phyloP scores from a whole-genome alignment of 2,113 vertebrate species.

The Osmerus eperlanus region DNA sequence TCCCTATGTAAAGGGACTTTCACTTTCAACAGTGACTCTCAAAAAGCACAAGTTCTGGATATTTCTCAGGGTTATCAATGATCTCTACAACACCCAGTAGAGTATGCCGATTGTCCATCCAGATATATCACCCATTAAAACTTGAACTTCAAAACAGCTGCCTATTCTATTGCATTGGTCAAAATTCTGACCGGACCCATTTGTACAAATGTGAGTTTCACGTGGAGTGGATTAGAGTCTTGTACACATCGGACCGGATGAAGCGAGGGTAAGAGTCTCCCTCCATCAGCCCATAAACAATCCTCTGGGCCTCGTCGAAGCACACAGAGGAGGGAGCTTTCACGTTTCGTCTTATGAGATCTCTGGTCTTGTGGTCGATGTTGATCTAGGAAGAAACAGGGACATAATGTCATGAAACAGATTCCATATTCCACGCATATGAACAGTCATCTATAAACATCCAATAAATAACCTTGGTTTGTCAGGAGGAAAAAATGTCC shows the following conservation, averaged over 20 bases:
- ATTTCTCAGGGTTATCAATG: too few relatives aligned
- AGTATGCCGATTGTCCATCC: too few relatives aligned
- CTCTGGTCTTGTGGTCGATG: slow-evolving; percentile 81
- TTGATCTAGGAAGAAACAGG: slow-evolving; percentile 76
- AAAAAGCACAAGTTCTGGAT: too few relatives aligned
- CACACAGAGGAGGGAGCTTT: slow-evolving; percentile 70
- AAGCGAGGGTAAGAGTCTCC: slow-evolving; percentile 85
- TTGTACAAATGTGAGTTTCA: slow-evolving; percentile 30
- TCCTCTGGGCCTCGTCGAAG: slow-evolving; percentile 83
- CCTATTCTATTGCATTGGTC: too few relatives aligned
- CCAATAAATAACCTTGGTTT: too few relatives aligned
- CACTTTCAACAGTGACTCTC: too few relatives aligned
- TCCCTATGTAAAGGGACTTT: too few relatives aligned
- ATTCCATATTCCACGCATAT: background rate
- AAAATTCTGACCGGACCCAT: too few relatives aligned
- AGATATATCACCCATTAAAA: too few relatives aligned
- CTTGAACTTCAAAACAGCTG: too few relatives aligned
- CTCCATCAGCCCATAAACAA: slow-evolving; percentile 82
- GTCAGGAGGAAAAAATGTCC: too few relatives aligned
- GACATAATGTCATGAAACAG: background rate
- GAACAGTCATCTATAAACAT: background rate
- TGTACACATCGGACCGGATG: slow-evolving; percentile 83
- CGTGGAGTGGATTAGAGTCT: slow-evolving; percentile 76
- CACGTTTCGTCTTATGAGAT: slow-evolving; percentile 71
- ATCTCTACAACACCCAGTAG: too few relatives aligned